Conservation (phyloP, 2,888 invertebrate genomes). For the Aromia moschata region DNA sequence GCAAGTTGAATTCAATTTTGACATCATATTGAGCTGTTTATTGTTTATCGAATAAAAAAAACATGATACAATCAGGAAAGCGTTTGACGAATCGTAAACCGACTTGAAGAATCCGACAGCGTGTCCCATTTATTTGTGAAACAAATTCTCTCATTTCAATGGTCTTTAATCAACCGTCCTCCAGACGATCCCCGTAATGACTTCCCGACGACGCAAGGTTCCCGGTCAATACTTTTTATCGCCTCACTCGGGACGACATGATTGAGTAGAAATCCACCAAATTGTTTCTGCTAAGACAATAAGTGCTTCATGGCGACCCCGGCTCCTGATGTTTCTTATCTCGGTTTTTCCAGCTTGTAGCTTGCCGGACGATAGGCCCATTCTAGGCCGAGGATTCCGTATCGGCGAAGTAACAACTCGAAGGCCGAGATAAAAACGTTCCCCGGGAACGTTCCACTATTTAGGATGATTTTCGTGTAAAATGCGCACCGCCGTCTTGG, state of each 20-base stretch:
- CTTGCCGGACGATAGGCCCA: constrained; percentile 6
- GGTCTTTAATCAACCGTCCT: no score
- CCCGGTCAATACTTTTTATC: constrained; percentile 12
- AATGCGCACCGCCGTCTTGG: neutral
- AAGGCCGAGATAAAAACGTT: constrained; percentile 16
- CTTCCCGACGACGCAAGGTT: no score
- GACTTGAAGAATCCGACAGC: no score
- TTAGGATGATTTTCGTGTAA: constrained; percentile 4
- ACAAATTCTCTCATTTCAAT: no score
- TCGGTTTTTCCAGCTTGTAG: constrained; percentile 21
- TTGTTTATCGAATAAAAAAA: no score
- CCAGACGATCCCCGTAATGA: no score
- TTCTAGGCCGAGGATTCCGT: constrained; percentile 9
- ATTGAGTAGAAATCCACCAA: constrained; percentile 10
- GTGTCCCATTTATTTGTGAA: no score
- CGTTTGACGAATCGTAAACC: no score
- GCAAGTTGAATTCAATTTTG: no score
- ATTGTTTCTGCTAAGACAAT: constrained; percentile 22
- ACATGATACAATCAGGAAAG: no score
- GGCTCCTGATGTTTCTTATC: constrained; percentile 19
- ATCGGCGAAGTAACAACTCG: constrained; percentile 21
- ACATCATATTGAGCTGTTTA: no score
- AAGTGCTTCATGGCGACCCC: constrained; percentile 18
- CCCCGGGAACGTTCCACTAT: constrained; percentile 12
- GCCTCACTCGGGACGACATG: constrained; percentile 4